phyloP scores from a whole-genome alignment of 2,797 vertebrate genomes.

The Darevskia mixta region DNA sequence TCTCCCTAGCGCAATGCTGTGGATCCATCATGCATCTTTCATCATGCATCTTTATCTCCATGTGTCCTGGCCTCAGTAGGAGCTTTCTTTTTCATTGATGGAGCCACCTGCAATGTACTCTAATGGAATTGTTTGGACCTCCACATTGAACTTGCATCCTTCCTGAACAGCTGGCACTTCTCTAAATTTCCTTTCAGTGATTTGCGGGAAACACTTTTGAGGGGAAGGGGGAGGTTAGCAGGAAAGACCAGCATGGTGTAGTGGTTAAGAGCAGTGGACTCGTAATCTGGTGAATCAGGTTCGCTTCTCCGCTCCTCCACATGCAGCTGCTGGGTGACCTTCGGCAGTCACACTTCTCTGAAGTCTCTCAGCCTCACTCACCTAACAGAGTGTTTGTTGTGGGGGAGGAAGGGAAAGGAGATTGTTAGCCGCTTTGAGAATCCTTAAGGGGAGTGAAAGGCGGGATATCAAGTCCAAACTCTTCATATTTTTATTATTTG shows the following conservation, averaged over 20 bases:
- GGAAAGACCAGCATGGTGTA: too few relatives aligned
- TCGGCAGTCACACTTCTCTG: too few relatives aligned
- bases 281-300: not conserved
- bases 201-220: not conserved
- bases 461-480: too few relatives aligned
- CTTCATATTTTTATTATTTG: not conserved
- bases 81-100: not conserved
- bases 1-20: not conserved
- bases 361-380: too few relatives aligned
- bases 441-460: too few relatives aligned
- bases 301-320: too few relatives aligned
- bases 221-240: not conserved
- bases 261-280: not conserved
- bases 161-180: not conserved
- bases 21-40: not conserved
- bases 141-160: fast-evolving
- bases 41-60: not conserved
- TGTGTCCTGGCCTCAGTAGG: not conserved
- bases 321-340: too few relatives aligned
- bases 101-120: not conserved
- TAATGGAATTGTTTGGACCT: not conserved
- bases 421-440: too few relatives aligned
- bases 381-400: too few relatives aligned
- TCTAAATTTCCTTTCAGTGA: not conserved
- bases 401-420: too few relatives aligned